These are phyloP conservation scores for Leucoma salicis DNA, from an alignment of 2,888 invertebrate genomes.

Conservation along the genomic window DNA sequence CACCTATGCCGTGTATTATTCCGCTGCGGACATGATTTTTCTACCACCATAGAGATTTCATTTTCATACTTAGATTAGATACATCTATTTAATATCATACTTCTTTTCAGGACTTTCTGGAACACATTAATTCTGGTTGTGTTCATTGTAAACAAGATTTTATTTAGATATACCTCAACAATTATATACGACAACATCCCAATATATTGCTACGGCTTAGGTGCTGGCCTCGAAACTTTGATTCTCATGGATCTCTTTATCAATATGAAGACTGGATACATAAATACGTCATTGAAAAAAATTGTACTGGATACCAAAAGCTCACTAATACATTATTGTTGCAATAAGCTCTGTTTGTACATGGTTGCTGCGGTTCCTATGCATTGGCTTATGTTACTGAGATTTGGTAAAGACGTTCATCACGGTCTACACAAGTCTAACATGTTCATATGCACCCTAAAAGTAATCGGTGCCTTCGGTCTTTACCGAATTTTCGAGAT, in stretches of 20 bases:
- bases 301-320: constrained; percentile 28
- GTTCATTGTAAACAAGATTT: constrained; percentile 15
- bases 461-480: constrained; percentile 24
- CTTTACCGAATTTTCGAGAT: constrained; percentile 32
- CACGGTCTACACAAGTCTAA: constrained; percentile 12
- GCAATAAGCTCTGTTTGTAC: constrained; percentile 39
- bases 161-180: constrained; percentile 17
- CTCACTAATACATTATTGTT: constrained; percentile 31
- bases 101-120: constrained; percentile 21
- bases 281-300: constrained; percentile 5
- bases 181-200: constrained; percentile 11
- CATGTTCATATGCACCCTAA: constrained; percentile 8
- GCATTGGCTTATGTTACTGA: constrained; percentile 27
- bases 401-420: constrained; percentile 16
- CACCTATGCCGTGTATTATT: too few relatives aligned
- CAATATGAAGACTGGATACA: constrained; percentile 20
- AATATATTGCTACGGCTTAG: constrained; percentile 1
- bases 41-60: too few relatives aligned
- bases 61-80: neutral
- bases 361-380: constrained; percentile 29
- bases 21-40: too few relatives aligned
- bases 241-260: constrained; percentile 18
- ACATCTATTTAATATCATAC: neutral
- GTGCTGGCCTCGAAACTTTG: constrained; percentile 13
- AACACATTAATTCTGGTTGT: constrained; percentile 16